Conservation (phyloP, 1,140 invertebrate genomes). For the Leptestheria dahalacensis region DNA sequence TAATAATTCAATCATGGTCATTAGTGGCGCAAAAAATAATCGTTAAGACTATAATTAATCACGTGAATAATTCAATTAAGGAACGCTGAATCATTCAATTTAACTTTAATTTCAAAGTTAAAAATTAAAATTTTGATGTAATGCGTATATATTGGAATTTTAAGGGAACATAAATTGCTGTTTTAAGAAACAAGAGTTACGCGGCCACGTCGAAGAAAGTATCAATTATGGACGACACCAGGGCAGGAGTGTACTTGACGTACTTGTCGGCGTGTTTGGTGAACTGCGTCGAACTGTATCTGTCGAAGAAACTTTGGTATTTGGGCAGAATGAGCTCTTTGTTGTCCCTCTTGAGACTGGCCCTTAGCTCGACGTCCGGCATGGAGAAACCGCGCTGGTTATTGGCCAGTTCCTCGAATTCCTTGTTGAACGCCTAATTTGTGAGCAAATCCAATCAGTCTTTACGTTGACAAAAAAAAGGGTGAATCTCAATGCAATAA, state of each 20-base stretch:
- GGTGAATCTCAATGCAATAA: too few relatives aligned
- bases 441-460: constrained; percentile 16
- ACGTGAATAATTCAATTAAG: too few relatives aligned
- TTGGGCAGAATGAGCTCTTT: constrained; percentile 68
- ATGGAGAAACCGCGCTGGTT: constrained; percentile 82
- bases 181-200: constrained; percentile 20
- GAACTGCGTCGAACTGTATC: constrained; percentile 54
- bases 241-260: constrained; percentile 74
- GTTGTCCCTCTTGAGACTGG: constrained; percentile 67
- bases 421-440: constrained; percentile 76
- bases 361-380: constrained; percentile 73
- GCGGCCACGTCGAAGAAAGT: constrained; percentile 66
- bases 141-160: too few relatives aligned
- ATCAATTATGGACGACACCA: constrained; percentile 59
- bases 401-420: constrained; percentile 74
- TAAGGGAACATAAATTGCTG: too few relatives aligned
- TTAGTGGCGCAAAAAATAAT: too few relatives aligned
- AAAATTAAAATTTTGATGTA: too few relatives aligned
- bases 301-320: constrained; percentile 62
- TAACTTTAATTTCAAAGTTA: too few relatives aligned
- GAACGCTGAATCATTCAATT: too few relatives aligned
- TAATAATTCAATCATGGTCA: too few relatives aligned
- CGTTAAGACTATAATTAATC: too few relatives aligned
- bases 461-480: too few relatives aligned
- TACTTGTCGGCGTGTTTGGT: constrained; percentile 91